phyloP scores from a whole-genome alignment of 92 coral and sea anemone genomes.

The Epizoanthus fatuus region DNA sequence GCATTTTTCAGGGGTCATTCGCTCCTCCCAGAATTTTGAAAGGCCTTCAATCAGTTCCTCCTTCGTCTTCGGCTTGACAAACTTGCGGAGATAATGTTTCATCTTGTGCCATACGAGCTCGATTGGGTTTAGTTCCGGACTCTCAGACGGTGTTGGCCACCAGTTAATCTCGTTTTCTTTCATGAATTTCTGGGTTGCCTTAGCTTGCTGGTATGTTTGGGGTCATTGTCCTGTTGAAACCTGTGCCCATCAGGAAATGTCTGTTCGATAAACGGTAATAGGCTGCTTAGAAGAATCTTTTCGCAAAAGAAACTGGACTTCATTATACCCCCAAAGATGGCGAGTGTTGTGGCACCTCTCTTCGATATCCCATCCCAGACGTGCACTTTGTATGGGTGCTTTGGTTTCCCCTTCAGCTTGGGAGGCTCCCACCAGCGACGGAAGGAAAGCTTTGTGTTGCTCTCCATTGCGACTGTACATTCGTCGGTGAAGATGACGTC shows the following conservation, averaged over 20 bases:
- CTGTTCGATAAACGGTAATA: slow-evolving; percentile 52
- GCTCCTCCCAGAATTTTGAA: slow-evolving; percentile 16
- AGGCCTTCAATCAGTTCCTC: slow-evolving; percentile 30
- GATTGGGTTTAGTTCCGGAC: slow-evolving; percentile 52
- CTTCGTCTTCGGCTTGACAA: slow-evolving; percentile 34
- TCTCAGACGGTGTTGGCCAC: slow-evolving; percentile 62
- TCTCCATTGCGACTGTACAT: slow-evolving; percentile 61
- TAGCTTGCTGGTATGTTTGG: slow-evolving; percentile 27
- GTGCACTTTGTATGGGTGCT: slow-evolving; percentile 68
- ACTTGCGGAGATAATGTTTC: slow-evolving; percentile 41
- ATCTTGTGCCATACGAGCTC: slow-evolving; percentile 55
- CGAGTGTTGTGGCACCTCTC: slow-evolving; percentile 53
- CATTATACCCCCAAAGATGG: slow-evolving; percentile 61
- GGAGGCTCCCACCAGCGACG: slow-evolving; percentile 50
- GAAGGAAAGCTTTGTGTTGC: slow-evolving; percentile 52
- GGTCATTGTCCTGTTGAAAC: slow-evolving; percentile 51
- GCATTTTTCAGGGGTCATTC: slow-evolving; percentile 26
- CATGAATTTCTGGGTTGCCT: slow-evolving; percentile 27
- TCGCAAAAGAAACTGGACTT: slow-evolving; percentile 34
- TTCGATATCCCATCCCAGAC: slow-evolving; percentile 68
- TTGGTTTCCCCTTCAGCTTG: slow-evolving; percentile 61
- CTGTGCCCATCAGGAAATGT: slow-evolving; percentile 55
- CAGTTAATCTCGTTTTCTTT: slow-evolving; percentile 17
- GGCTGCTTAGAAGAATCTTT: slow-evolving; percentile 7
- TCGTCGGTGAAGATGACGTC: slow-evolving; percentile 74